Evolutionary conservation across 2,113 vertebrate genomes (phyloP).

Genomic region (Diglossa brunneiventris): DNA sequence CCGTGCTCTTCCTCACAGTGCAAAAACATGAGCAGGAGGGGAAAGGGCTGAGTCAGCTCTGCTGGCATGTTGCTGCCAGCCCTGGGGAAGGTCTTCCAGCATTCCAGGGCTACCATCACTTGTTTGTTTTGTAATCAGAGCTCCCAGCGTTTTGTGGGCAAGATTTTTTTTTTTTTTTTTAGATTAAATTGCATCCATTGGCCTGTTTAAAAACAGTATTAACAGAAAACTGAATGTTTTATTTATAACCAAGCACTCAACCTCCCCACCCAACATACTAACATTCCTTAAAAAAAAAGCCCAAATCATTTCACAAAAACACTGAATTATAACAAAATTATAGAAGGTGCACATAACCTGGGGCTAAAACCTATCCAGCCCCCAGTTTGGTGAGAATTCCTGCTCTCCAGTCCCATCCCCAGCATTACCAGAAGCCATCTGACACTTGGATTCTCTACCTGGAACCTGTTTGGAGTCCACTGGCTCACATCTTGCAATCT

Average conservation of each 20-base stretch:
- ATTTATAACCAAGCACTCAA: background rate
- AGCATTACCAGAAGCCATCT: background rate
- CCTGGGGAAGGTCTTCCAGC: background rate
- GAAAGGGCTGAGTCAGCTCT: background rate
- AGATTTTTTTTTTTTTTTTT: background rate
- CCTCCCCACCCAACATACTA: background rate
- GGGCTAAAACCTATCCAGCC: background rate
- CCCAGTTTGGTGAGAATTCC: background rate
- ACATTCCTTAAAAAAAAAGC: background rate
- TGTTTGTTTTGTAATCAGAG: background rate
- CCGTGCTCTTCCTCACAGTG: background rate
- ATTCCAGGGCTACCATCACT: background rate
- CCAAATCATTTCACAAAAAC: background rate
- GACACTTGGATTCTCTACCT: background rate
- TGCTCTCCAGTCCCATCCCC: background rate
- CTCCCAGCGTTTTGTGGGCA: background rate
- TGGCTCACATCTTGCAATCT: background rate
- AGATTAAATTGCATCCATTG: background rate
- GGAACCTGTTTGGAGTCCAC: background rate
- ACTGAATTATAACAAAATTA: background rate
- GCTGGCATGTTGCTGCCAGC: background rate
- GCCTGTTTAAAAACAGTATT: background rate
- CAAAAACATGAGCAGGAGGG: accelerated
- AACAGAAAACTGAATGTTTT: background rate
- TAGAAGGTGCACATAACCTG: background rate